Evolutionary conservation across 2,113 vertebrate species (phyloP).

Genomic region (Gopherus evgoodei): DNA sequence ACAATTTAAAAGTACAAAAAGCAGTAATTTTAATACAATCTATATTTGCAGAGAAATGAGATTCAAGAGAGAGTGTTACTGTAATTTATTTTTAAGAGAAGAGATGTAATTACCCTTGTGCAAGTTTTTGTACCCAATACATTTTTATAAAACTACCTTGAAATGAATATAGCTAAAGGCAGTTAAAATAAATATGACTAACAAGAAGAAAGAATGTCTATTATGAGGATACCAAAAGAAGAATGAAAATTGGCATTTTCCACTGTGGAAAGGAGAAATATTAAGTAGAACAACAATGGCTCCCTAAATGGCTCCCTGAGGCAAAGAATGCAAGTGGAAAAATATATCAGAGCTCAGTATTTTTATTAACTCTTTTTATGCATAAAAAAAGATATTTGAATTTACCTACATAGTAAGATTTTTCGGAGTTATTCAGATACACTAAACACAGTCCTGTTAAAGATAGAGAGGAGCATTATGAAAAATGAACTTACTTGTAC

Average conservation of each 20-base stretch:
- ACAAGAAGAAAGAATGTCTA: not conserved
- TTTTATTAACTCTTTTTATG: not conserved
- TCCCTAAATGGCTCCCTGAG: not conserved
- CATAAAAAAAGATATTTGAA: not conserved
- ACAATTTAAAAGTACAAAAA: conserved; percentile 8
- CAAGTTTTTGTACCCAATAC: not conserved
- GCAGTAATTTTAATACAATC: not conserved
- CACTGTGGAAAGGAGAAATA: not conserved
- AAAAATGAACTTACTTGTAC: conserved; percentile 22
- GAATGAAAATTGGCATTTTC: not conserved
- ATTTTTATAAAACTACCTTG: not conserved
- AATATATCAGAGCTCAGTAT: not conserved
- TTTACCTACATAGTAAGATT: conserved; percentile 9
- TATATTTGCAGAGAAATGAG: not conserved
- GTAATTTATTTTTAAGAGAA: not conserved
- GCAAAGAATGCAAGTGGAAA: not conserved
- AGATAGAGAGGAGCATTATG: not conserved
- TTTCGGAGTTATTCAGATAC: not conserved
- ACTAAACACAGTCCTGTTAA: conserved; percentile 1
- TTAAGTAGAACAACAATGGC: not conserved
- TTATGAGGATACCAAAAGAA: not conserved
- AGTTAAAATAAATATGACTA: not conserved
- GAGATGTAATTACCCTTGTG: not conserved
- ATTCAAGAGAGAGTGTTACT: conserved; percentile 5
- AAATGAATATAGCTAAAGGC: not conserved